Percentiles rank a stretch among this genome's conserved stretches.
phyloP scores from a whole-genome alignment of 2,113 vertebrate species.

The Crypturellus undulatus region DNA sequence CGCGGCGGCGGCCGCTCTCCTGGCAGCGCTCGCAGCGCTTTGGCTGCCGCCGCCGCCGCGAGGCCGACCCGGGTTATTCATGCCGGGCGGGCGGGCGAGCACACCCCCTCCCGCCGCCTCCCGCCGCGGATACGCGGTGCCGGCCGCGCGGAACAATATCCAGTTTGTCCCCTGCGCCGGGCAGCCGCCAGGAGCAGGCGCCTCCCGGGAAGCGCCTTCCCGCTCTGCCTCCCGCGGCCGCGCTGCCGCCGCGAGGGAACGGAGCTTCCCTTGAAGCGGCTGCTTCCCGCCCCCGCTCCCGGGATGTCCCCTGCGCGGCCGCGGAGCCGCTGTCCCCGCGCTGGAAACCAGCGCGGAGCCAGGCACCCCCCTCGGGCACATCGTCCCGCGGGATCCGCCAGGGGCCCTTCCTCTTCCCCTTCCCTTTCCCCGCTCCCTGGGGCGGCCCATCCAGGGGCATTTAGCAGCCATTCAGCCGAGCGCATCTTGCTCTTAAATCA shows the following conservation, averaged over 20 bases:
- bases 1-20: background rate
- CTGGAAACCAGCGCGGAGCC: background rate
- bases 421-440: background rate
- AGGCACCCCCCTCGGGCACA: background rate
- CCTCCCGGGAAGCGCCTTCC: slow-evolving; percentile 7
- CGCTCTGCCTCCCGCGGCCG: background rate
- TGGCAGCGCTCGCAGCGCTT: background rate
- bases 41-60: background rate
- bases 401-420: background rate
- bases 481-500: slow-evolving; percentile 41
- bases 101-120: background rate
- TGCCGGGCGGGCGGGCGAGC: background rate
- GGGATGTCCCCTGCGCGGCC: background rate
- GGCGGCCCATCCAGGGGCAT: background rate
- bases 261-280: background rate
- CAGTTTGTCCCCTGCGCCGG: slow-evolving; percentile 27
- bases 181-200: slow-evolving; percentile 21
- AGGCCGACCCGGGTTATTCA: slow-evolving; percentile 41
- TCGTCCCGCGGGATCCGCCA: background rate
- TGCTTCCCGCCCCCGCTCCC: background rate
- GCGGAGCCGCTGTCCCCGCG: slow-evolving; percentile 2
- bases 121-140: slow-evolving; percentile 13
- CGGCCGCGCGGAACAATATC: slow-evolving; percentile 9
- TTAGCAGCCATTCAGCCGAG: background rate
- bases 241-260: background rate